phyloP scores from a whole-genome alignment of 2,113 vertebrate genomes.

The Seriola rivoliana region DNA sequence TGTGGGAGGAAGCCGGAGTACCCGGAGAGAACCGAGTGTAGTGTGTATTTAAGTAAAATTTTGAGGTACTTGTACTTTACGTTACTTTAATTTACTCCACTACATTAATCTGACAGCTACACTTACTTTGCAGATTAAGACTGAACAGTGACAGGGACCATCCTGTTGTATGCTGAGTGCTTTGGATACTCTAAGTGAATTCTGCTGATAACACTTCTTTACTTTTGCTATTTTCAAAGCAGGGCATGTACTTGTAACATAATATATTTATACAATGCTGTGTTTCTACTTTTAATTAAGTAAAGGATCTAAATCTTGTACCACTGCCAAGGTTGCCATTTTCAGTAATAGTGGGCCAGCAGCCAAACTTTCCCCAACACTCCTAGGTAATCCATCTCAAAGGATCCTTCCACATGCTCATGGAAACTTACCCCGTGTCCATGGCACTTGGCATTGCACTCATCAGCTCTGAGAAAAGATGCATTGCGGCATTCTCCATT shows the following conservation, averaged over 20 bases:
- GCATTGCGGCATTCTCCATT: slow-evolving; percentile 93
- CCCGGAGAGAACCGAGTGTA: no score
- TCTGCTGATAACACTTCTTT: not conserved
- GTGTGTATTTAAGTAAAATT: not conserved
- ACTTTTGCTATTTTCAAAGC: not conserved
- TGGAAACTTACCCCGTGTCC: slow-evolving; percentile 89
- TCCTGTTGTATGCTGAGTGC: not conserved
- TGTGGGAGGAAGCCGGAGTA: no score
- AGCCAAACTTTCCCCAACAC: slow-evolving; percentile 42
- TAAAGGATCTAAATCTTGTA: slow-evolving; percentile 21
- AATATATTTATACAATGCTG: not conserved
- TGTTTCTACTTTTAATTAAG: slow-evolving; percentile 41
- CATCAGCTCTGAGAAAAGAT: slow-evolving; percentile 90
- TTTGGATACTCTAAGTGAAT: not conserved
- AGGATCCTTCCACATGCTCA: slow-evolving; percentile 3
- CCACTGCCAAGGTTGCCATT: slow-evolving; percentile 23
- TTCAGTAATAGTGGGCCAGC: slow-evolving; percentile 28
- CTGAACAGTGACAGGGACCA: not conserved
- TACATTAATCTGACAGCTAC: not conserved
- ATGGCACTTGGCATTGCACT: slow-evolving; percentile 91
- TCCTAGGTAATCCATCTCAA: slow-evolving; percentile 21
- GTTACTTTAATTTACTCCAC: not conserved
- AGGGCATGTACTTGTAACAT: not conserved
- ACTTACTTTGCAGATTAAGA: not conserved
- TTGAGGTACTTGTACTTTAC: no score